A percentile compares a stretch with the other conserved stretches of the same genome.
These are phyloP conservation scores for Stichopus horrens DNA, from an alignment of 53 echinoderm and acorn worm species.

Conservation along the genomic window DNA sequence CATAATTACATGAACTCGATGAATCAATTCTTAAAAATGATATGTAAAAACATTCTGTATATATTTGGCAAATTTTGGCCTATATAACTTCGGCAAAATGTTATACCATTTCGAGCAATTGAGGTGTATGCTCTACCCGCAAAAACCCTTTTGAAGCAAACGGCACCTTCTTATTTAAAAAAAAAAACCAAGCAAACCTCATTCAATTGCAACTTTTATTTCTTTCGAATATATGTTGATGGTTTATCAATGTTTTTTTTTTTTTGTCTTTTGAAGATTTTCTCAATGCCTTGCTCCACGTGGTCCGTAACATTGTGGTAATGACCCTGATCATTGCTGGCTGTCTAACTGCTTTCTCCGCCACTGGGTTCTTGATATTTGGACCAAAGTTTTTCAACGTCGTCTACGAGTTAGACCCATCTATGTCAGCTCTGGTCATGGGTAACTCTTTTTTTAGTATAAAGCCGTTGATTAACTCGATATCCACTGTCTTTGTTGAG, in stretches of 20 bases:
- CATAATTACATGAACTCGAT: no score
- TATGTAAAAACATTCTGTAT: no score
- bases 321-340: slow-evolving; percentile 5
- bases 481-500: no score
- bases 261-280: slow-evolving; percentile 17
- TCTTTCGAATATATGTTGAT: neutral
- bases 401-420: slow-evolving; percentile 38
- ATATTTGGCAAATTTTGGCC: neutral
- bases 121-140: no score
- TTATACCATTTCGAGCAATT: no score
- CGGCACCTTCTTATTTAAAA: no score
- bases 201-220: neutral
- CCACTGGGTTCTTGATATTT: slow-evolving; percentile 30
- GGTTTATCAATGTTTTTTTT: neutral
- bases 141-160: no score
- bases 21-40: no score
- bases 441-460: neutral
- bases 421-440: slow-evolving; percentile 9
- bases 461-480: no score
- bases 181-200: no score
- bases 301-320: neutral
- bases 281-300: neutral
- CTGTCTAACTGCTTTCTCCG: slow-evolving; percentile 17
- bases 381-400: slow-evolving; percentile 30
- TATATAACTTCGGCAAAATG: neutral